Conservation (phyloP, 2,113 vertebrate genomes). For the Gila orcuttii region DNA sequence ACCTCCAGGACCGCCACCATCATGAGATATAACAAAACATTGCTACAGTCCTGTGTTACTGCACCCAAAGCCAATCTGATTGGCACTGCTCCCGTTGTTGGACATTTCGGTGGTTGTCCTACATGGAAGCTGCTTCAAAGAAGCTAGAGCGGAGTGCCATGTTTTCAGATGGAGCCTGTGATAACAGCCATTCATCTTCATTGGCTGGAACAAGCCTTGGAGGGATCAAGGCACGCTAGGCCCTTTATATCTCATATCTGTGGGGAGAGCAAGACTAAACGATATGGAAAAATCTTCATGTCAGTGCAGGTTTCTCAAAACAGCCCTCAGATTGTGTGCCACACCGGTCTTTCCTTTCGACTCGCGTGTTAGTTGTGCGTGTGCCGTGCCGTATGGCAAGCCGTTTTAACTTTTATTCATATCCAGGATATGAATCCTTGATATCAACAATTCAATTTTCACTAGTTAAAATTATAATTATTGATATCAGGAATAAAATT, state of each 20-base stretch:
- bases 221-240: constrained; percentile 66
- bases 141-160: constrained; percentile 56
- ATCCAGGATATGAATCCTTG: no score
- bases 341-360: background rate
- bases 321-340: constrained; percentile 45
- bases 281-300: constrained; percentile 62
- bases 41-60: constrained; percentile 56
- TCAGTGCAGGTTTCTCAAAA: constrained; percentile 61
- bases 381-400: no score
- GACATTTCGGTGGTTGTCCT: constrained; percentile 55
- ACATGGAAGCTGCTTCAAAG: constrained; percentile 59
- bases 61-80: constrained; percentile 46
- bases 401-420: no score
- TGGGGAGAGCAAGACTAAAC: constrained; percentile 58
- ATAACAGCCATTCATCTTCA: constrained; percentile 67
- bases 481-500: no score
- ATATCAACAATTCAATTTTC: no score
- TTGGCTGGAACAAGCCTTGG: constrained; percentile 64
- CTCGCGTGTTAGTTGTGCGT: background rate
- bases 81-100: constrained; percentile 49
- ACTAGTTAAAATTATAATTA: no score
- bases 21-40: constrained; percentile 46
- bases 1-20: constrained; percentile 32
- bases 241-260: constrained; percentile 54
- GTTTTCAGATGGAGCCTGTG: constrained; percentile 62